Percentiles rank a stretch among this genome's conserved stretches.
Evolutionary conservation across 1,140 invertebrate species (phyloP).

Genomic region (Drosophila carrolli): DNA sequence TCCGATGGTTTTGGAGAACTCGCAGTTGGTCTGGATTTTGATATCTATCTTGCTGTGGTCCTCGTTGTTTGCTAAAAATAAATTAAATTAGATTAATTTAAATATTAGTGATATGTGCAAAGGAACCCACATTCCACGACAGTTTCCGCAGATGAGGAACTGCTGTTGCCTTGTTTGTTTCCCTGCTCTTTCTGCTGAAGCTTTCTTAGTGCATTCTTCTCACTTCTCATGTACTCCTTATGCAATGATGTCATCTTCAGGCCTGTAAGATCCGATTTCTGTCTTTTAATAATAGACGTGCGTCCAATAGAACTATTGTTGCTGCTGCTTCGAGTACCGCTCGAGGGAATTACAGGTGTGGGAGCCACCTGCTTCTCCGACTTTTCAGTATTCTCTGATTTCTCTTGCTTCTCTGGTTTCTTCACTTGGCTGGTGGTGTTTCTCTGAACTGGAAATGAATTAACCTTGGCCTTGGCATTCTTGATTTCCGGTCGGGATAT

Average conservation of each 20-base stretch:
- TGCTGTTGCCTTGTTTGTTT: slow-evolving; percentile 34
- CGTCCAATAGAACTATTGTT: slow-evolving; percentile 32
- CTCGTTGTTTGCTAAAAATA: slow-evolving; percentile 41
- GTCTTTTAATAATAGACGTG: slow-evolving; percentile 85
- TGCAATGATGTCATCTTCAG: slow-evolving; percentile 85
- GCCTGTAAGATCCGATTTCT: slow-evolving; percentile 87
- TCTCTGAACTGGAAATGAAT: slow-evolving; percentile 68
- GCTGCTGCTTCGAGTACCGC: slow-evolving; percentile 29
- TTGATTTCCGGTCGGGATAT: slow-evolving; percentile 76
- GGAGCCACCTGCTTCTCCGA: slow-evolving; percentile 20
- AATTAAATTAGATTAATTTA: neutral
- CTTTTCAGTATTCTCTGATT: slow-evolving; percentile 9
- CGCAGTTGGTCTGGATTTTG: slow-evolving; percentile 83
- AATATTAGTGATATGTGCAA: neutral
- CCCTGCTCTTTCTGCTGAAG: slow-evolving; percentile 67
- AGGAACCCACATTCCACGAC: slow-evolving; percentile 55
- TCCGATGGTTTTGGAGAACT: slow-evolving; percentile 82
- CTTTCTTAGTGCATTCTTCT: slow-evolving; percentile 76
- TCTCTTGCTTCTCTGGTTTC: slow-evolving; percentile 38
- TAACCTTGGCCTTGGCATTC: slow-evolving; percentile 84
- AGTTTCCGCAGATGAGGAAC: slow-evolving; percentile 41
- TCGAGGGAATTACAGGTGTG: neutral
- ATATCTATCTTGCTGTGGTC: slow-evolving; percentile 83
- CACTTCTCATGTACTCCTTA: slow-evolving; percentile 82
- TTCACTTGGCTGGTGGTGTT: slow-evolving; percentile 9